Evolutionary conservation across 2,888 invertebrate species (phyloP), one percentile per base, ranked within the genome.

Genomic region (Dryobota labecula): DNA sequence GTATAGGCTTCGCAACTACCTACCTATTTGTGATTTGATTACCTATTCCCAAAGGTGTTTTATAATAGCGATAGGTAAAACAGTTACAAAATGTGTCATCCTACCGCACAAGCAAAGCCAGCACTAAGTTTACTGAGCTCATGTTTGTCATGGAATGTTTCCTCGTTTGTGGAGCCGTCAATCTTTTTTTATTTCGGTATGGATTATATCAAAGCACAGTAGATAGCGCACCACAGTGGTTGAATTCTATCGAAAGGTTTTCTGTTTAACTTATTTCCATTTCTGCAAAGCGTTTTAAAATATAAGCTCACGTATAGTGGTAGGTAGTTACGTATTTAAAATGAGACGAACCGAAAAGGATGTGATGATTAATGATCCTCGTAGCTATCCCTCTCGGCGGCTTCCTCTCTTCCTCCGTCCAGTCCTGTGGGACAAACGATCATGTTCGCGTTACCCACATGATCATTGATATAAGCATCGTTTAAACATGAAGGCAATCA

Each of bases 361-460:
- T 96, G 87, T 96, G 96, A 87, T 96, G 96, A 88, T 96, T 96
- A 90, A 96, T 96, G 84, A 96, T 96, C 91, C 96, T 95, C 88
- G 96, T 96, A 75, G 96, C 96, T 89, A 96, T 96, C 85, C 96
- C 96, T 83, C 96, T 92, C 87, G 96, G 96, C 70, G 96, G 96
- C 80, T 84, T 93, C 92, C 91, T 96, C 92, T 96, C 96, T 90
- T 96, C 96, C 90, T 96, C 96, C 90, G 93, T 89, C 96, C 96
- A 96, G 86, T 96, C 96, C 96, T 96, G 91, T 58, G 76, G 87
- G 89, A 85, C 85, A 86, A 87, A 77, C 64, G 80, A 78, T 75
- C 76, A 78, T 71, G 73, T 78, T 82, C 72, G 78, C 51, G 76
- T 84, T 76, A 83, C 76, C 73, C 68, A 68, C 78, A 74, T 78